Percentiles rank a stretch among this genome's conserved stretches.
Evolutionary conservation across 2,797 vertebrate species (phyloP).

Genomic region (Peromyscus eremicus): DNA sequence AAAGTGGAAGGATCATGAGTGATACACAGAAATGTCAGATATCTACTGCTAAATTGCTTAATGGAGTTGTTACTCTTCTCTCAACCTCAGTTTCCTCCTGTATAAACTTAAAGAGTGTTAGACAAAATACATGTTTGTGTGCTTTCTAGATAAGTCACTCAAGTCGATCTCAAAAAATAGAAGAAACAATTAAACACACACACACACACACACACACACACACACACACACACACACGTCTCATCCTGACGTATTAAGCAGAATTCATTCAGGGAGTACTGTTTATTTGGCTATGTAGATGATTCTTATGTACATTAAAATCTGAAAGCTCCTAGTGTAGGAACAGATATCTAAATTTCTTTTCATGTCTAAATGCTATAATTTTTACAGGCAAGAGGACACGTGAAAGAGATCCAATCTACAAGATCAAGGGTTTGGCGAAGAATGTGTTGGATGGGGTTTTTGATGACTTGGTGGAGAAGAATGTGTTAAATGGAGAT

Average conservation of each 20-base stretch:
- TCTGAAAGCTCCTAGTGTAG: background rate
- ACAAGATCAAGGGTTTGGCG: background rate
- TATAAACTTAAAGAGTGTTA: background rate
- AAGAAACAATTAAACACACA: background rate
- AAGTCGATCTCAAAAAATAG: background rate
- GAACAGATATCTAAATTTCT: background rate
- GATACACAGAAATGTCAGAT: background rate
- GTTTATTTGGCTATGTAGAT: background rate
- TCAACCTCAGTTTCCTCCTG: background rate
- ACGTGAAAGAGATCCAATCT: background rate
- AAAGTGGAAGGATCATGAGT: background rate
- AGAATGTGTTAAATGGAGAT: background rate
- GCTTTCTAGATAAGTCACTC: background rate
- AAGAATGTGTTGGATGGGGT: background rate
- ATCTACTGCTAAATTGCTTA: background rate
- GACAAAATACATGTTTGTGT: background rate
- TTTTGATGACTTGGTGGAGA: conserved; percentile 43
- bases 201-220: too few species aligned
- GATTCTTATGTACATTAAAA: background rate
- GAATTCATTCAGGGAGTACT: background rate
- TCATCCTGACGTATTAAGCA: background rate
- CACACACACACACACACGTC: background rate
- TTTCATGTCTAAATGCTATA: background rate
- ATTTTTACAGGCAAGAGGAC: background rate
- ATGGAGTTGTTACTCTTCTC: background rate